phyloP scores from a whole-genome alignment of 2,888 invertebrate species.

The Myathropa florea region DNA sequence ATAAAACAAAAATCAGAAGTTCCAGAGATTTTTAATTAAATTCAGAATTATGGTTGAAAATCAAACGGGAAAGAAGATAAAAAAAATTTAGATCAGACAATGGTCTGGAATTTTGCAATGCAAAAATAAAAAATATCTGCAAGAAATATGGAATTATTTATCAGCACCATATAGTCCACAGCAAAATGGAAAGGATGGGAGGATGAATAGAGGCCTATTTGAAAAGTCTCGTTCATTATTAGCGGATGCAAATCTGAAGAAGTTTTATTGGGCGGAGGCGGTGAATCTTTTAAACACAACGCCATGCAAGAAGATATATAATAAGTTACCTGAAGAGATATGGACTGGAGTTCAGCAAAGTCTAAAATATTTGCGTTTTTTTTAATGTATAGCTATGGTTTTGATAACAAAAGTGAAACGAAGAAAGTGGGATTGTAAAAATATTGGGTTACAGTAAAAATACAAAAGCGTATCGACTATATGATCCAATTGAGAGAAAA shows the following conservation, averaged over 20 bases:
- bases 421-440: not conserved
- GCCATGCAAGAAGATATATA: too few relatives aligned
- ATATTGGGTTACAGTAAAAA: too few relatives aligned
- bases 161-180: conserved; percentile 8
- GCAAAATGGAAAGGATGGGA: too few relatives aligned
- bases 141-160: not conserved
- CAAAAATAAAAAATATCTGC: not conserved
- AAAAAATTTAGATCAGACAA: conserved; percentile 5
- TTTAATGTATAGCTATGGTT: conserved; percentile 1
- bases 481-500: too few relatives aligned
- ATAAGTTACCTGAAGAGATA: too few relatives aligned
- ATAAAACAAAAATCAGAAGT: conserved; percentile 6
- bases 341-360: not conserved
- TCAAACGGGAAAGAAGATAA: not conserved
- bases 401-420: not conserved
- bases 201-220: too few relatives aligned
- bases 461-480: too few relatives aligned
- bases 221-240: too few relatives aligned
- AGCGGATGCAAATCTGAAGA: too few relatives aligned
- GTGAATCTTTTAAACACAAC: too few relatives aligned
- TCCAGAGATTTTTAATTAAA: not conserved
- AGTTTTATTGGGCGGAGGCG: too few relatives aligned
- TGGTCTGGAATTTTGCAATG: conserved; percentile 3
- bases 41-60: not conserved
- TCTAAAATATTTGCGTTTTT: conserved; percentile 1